phyloP scores from a whole-genome alignment of 2,113 vertebrate species.

The Strix aluco region DNA sequence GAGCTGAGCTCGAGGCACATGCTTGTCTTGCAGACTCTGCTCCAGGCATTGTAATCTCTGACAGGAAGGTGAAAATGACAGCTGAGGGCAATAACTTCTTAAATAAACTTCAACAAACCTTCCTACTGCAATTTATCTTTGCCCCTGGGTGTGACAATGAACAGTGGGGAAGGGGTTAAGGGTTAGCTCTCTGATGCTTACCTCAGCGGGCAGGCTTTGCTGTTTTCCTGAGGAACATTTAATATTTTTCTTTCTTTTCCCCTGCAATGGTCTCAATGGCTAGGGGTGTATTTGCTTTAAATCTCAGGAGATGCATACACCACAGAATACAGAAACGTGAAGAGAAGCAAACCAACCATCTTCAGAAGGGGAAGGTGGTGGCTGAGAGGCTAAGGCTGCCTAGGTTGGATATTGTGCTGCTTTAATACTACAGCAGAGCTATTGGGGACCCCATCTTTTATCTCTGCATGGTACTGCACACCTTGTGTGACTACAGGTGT shows the following conservation, averaged over 20 bases:
- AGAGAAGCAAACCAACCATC: neutral
- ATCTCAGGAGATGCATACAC: neutral
- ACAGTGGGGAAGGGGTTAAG: neutral
- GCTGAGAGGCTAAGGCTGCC: neutral
- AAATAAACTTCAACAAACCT: neutral
- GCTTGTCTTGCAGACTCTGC: neutral
- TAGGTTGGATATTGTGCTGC: neutral
- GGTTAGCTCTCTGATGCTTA: neutral
- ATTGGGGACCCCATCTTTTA: neutral
- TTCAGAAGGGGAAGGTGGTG: neutral
- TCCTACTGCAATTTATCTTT: neutral
- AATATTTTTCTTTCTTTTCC: neutral
- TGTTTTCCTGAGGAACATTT: neutral
- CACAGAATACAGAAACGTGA: neutral
- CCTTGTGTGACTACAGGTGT: accelerated
- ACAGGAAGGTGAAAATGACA: neutral
- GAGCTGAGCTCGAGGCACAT: neutral
- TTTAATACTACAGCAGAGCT: neutral
- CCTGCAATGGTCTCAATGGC: neutral
- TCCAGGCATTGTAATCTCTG: neutral
- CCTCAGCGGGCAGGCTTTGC: neutral
- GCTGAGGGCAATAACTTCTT: neutral
- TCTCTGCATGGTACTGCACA: neutral
- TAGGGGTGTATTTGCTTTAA: neutral
- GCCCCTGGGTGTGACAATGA: neutral